A percentile compares a stretch with the other conserved stretches of the same genome.
Conservation (phyloP, 2,113 vertebrate species). For the Muscicapa adusta region DNA sequence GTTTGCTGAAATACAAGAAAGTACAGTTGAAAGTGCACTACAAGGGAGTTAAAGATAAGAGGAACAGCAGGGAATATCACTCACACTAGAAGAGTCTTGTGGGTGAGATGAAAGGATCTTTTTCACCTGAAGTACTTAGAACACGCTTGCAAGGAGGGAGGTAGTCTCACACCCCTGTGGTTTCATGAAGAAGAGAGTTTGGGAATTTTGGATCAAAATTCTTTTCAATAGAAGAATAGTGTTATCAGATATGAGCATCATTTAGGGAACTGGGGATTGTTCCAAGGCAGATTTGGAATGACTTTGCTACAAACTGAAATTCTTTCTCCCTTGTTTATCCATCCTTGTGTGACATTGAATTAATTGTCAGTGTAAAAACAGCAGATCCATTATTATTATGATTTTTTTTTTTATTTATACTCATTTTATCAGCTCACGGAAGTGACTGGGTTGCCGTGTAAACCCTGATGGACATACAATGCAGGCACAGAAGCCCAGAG, state of each 20-base stretch:
- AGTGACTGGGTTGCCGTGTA: not conserved
- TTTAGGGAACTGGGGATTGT: not conserved
- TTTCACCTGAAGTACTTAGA: not conserved
- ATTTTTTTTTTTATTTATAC: not conserved
- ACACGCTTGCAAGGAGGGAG: not conserved
- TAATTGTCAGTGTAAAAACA: not conserved
- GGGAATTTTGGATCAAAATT: not conserved
- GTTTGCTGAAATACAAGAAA: slow-evolving; percentile 9
- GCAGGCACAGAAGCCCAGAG: not conserved
- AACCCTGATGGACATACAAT: not conserved
- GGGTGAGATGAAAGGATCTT: not conserved
- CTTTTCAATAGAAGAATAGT: not conserved
- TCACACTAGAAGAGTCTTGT: not conserved
- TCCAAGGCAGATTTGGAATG: not conserved
- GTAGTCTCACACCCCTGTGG: not conserved
- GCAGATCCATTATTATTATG: not conserved
- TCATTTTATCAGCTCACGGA: not conserved
- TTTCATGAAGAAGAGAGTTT: not conserved
- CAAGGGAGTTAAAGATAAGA: not conserved
- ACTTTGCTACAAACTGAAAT: not conserved
- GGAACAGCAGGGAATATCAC: not conserved
- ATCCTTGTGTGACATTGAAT: not conserved
- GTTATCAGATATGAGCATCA: not conserved
- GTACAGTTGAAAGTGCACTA: not conserved
- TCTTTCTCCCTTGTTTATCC: not conserved